Evolutionary conservation across 1,140 invertebrate species (phyloP).

Genomic region (Bombus terrestris): DNA sequence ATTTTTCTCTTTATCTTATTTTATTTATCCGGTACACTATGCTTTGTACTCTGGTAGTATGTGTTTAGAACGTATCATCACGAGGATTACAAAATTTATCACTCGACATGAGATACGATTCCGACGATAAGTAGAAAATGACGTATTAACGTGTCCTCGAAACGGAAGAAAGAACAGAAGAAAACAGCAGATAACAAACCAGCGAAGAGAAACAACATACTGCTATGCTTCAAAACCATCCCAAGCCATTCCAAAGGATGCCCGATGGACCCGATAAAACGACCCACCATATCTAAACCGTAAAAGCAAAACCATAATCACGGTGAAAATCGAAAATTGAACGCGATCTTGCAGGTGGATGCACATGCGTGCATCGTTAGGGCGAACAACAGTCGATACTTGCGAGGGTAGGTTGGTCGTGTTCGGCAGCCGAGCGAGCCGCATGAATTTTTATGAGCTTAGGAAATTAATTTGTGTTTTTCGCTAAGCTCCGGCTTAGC

Average conservation of each 20-base stretch:
- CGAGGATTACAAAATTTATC: no score
- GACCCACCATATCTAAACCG: background rate
- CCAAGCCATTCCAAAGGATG: background rate
- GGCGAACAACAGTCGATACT: conserved; percentile 19
- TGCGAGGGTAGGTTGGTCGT: background rate
- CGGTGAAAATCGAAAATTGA: background rate
- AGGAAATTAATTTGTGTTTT: conserved; percentile 83
- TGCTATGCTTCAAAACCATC: background rate
- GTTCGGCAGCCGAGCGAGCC: conserved; percentile 48
- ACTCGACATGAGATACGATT: no score
- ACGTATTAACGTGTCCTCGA: no score
- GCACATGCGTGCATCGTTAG: background rate
- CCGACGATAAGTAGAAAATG: no score
- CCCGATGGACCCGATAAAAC: background rate
- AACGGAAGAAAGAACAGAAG: no score
- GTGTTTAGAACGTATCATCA: no score
- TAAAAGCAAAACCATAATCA: background rate
- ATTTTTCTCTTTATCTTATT: no score
- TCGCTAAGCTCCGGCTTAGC: conserved; percentile 80
- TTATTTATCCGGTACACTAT: no score
- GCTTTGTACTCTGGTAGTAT: no score
- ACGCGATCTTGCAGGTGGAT: background rate
- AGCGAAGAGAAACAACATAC: no score
- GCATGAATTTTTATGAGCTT: conserved; percentile 81
- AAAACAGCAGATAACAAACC: no score